Percentiles rank a stretch among this genome's conserved stretches.
These are phyloP conservation scores for Pseudorasbora parva DNA, from an alignment of 2,113 vertebrate species.

Conservation along the genomic window DNA sequence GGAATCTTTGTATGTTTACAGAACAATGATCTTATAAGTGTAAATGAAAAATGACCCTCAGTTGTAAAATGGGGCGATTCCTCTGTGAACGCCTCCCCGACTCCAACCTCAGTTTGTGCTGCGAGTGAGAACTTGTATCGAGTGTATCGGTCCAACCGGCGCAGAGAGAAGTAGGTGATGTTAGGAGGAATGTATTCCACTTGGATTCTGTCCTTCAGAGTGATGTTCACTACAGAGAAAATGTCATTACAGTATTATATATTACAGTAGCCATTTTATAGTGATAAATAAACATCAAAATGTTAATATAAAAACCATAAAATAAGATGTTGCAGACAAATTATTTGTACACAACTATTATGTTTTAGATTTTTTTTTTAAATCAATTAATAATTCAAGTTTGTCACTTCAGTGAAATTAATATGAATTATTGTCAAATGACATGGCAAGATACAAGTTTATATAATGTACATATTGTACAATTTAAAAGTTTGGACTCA, in stretches of 20 bases:
- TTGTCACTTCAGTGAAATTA: neutral
- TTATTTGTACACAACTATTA: no score
- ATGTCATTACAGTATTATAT: conserved; percentile 8
- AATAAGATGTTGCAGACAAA: neutral
- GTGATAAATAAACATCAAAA: conserved; percentile 20
- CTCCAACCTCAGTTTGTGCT: conserved; percentile 84
- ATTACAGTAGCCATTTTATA: no score
- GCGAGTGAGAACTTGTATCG: conserved; percentile 89
- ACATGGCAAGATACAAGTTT: neutral
- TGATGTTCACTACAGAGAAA: conserved; percentile 84
- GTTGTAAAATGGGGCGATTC: conserved; percentile 88
- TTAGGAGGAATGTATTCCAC: conserved; percentile 87
- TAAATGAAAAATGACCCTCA: conserved; percentile 79
- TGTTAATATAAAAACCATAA: neutral
- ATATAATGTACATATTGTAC: neutral
- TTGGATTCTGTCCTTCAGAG: conserved; percentile 76
- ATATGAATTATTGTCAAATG: neutral
- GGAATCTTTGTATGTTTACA: neutral
- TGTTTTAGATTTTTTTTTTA: no score
- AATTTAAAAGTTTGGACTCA: neutral
- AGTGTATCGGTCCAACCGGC: conserved; percentile 88
- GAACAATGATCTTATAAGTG: neutral
- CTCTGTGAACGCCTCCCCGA: conserved; percentile 82
- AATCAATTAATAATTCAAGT: neutral
- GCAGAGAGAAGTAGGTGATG: conserved; percentile 86